Evolutionary conservation across 2,797 vertebrate species (phyloP).

Genomic region (Phoeniculus purpureus): DNA sequence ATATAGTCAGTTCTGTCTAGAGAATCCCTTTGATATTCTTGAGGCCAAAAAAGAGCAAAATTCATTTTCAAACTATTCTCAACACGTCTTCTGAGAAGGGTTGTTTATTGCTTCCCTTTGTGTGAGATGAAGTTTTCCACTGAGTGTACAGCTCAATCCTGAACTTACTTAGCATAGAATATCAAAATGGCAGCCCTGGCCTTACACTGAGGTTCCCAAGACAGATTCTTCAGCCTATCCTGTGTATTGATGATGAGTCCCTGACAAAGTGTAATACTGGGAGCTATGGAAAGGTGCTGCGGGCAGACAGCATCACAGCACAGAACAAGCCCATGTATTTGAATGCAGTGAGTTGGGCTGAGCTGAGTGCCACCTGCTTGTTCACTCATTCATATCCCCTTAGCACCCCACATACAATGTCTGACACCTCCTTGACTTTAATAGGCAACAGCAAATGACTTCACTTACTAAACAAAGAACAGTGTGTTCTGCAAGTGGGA

Average conservation of each 20-base stretch:
- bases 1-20: background rate
- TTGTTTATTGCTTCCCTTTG: background rate
- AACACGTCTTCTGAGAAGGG: background rate
- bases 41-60: conserved; percentile 1
- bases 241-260: background rate
- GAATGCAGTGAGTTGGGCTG: background rate
- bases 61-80: background rate
- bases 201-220: background rate
- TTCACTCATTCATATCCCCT: background rate
- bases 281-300: background rate
- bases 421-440: background rate
- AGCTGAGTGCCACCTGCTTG: background rate
- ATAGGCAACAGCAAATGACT: background rate
- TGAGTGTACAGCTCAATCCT: background rate
- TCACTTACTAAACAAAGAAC: background rate
- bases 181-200: background rate
- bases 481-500: background rate
- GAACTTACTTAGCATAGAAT: background rate
- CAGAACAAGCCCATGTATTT: background rate
- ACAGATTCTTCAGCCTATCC: background rate
- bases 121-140: background rate
- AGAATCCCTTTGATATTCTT: conserved; percentile 11
- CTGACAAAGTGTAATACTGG: background rate
- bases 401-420: background rate
- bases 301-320: rapidly evolving